These are phyloP conservation scores for Amphipyra tragopoginis DNA, from an alignment of 2,888 invertebrate species.

Conservation along the genomic window DNA sequence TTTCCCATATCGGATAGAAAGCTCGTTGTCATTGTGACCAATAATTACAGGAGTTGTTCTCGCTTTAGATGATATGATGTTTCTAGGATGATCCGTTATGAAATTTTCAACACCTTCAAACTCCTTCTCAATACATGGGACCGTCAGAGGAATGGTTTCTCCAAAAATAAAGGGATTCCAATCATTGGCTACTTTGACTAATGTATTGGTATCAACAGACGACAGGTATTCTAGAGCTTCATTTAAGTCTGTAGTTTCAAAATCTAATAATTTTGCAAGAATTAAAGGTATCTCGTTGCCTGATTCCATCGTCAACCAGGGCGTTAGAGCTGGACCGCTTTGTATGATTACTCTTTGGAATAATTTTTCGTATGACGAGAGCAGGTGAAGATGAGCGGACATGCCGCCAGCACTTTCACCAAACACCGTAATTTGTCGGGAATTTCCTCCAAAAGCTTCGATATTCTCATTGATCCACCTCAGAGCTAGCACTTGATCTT, in stretches of 20 bases:
- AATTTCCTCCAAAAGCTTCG: conserved; percentile 63
- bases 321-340: conserved; percentile 29
- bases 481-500: conserved; percentile 65
- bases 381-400: conserved; percentile 45
- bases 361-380: conserved; percentile 32
- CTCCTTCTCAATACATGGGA: conserved; percentile 35
- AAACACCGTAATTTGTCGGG: conserved; percentile 55
- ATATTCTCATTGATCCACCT: conserved; percentile 69
- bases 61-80: conserved; percentile 19
- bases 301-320: conserved; percentile 8
- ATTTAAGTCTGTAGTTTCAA: conserved; percentile 26
- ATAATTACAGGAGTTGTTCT: conserved; percentile 23
- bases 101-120: conserved; percentile 36
- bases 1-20: neutral
- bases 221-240: conserved; percentile 35
- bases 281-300: conserved; percentile 16
- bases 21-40: conserved; percentile 37
- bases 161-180: no score
- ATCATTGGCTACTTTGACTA: conserved; percentile 12
- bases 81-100: conserved; percentile 25
- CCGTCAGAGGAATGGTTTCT: no score
- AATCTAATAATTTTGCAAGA: conserved; percentile 27
- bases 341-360: conserved; percentile 40
- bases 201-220: conserved; percentile 14
- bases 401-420: conserved; percentile 65